A percentile compares a stretch with the other conserved stretches of the same genome.
phyloP scores from a whole-genome alignment of 2,797 vertebrate genomes.

The Cyclopterus lumpus region DNA sequence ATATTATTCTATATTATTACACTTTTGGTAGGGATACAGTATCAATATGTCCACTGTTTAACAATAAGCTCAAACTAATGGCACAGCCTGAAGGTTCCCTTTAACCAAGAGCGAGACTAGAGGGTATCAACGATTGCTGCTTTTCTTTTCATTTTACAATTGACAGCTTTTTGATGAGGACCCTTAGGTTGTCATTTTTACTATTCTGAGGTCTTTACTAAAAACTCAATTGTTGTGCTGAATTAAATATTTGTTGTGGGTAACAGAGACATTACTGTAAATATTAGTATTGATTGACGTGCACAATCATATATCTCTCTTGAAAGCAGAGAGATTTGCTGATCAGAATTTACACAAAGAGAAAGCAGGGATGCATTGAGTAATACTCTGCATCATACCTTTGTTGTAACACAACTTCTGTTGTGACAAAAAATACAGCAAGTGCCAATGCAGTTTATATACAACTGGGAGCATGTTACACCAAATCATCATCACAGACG shows the following conservation, averaged over 20 bases:
- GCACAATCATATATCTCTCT: constrained; percentile 19
- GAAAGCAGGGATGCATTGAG: background rate
- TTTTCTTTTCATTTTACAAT: constrained; percentile 23
- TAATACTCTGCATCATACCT: background rate
- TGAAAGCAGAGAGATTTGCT: constrained; percentile 17
- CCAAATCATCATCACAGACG: background rate
- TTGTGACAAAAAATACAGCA: background rate
- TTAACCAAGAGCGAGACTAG: constrained; percentile 27
- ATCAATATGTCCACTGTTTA: constrained; percentile 24
- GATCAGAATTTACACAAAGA: constrained; percentile 14
- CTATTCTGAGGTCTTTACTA: background rate
- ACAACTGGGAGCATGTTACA: constrained; percentile 1
- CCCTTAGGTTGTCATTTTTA: constrained; percentile 18
- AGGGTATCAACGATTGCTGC: constrained; percentile 6
- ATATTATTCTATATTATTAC: background rate
- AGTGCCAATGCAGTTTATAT: background rate
- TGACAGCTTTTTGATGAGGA: constrained; percentile 9
- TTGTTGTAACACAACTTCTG: background rate
- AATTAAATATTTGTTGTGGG: constrained; percentile 2
- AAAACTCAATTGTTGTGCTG: constrained; percentile 1
- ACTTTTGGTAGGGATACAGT: background rate
- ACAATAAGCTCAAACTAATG: constrained; percentile 28
- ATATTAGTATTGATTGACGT: background rate
- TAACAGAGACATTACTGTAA: constrained; percentile 11
- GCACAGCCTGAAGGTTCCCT: constrained; percentile 34